Conservation (phyloP, 64 coral and sea anemone genomes). For the Montipora cactus region DNA sequence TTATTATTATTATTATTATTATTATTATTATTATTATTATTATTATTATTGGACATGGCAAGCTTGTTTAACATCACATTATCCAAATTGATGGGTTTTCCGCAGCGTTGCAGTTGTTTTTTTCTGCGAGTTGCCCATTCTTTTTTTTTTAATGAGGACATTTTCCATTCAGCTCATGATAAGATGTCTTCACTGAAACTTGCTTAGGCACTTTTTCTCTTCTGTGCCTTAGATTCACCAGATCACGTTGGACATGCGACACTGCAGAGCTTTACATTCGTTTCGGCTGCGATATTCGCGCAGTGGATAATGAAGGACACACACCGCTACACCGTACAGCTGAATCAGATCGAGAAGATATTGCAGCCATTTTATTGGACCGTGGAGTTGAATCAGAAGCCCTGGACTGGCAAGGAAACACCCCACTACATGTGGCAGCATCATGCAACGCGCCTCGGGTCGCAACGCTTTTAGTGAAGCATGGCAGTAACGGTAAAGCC, state of each 20-base stretch:
- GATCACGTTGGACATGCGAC: constrained; percentile 57
- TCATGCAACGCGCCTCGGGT: constrained; percentile 15
- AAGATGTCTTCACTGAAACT: not conserved
- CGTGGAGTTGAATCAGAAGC: constrained; percentile 36
- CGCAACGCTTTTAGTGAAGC: constrained; percentile 27
- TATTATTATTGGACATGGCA: too few species aligned
- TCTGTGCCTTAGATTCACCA: not conserved
- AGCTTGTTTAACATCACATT: too few species aligned
- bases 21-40: too few species aligned
- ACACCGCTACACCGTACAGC: constrained; percentile 66
- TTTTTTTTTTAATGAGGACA: too few species aligned
- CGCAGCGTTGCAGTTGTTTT: too few species aligned
- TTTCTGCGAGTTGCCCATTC: too few species aligned
- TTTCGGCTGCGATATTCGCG: constrained; percentile 37
- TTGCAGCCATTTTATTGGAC: constrained; percentile 54
- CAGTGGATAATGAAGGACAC: constrained; percentile 70
- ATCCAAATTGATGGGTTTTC: too few species aligned
- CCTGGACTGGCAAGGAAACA: constrained; percentile 36
- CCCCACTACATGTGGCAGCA: constrained; percentile 57
- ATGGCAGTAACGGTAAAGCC: constrained; percentile 12
- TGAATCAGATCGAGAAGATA: constrained; percentile 64
- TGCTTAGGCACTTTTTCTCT: not conserved
- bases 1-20: too few species aligned
- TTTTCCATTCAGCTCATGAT: not conserved
- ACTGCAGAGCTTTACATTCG: constrained; percentile 60